Evolutionary conservation across 1,140 invertebrate species (phyloP), one percentile per base, ranked within the genome.

Genomic region (Calephelis virginiensis): DNA sequence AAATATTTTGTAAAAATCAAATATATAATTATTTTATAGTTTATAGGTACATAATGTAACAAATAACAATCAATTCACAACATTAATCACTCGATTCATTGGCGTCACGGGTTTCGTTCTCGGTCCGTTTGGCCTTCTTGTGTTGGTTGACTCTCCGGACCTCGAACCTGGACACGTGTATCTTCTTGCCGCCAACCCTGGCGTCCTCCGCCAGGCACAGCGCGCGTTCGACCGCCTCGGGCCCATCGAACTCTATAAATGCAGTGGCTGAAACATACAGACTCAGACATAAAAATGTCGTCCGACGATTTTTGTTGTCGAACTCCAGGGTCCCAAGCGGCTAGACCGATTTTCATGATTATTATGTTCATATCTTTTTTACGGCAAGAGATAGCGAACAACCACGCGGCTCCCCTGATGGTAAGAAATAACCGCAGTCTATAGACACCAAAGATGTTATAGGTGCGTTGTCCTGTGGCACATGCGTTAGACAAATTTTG

Each of bases 161-260:
- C 61, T 86, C 73, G 50, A 75, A 89, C 47, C 74, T 80, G 5
- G 75, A 63, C 6, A 77, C 72, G 47, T 83, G 74, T 3, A 87
- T 68, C 37, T 80, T 84, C 64, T 86, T 89, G 5, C 81, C 80
- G n/a, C 71, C 75, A 40, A 86, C 75, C 67, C 77, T 80, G 0
- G 61, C 66, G 3, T 75, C 71, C 45, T 71, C 70, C 0, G 75
- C 77, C 28, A 79, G 47, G 46, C 77, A 70, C 8, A 85, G 62
- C 0, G 84, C 86, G 5, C 71, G 70, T 8, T 78, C 75, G 8
- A 86, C 76, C 8, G 84, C 71, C 48, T 78, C 72, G 0, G 86
- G 83, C 0, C 81, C 78, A 61, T 83, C 82, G 40, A 89, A 82
- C 48, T 89, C 83, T 8, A 89, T 70, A 67, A 89, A 89, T 8